These are phyloP conservation scores for Augiades crinisus DNA, from an alignment of 2,888 invertebrate genomes.

Conservation along the genomic window DNA sequence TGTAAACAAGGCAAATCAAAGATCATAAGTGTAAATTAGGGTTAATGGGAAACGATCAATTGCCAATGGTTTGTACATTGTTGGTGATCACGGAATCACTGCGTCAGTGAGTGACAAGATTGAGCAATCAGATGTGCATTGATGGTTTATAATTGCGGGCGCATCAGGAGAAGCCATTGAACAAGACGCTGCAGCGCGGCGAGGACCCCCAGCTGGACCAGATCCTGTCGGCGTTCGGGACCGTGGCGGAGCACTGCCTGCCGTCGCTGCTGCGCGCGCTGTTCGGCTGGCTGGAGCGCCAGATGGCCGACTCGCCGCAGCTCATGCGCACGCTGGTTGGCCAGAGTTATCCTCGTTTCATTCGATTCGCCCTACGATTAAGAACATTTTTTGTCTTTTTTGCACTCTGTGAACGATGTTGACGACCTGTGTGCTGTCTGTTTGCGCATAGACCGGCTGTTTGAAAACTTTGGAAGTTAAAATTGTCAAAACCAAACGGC, in stretches of 20 bases:
- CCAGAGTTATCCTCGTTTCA: slow-evolving; percentile 97
- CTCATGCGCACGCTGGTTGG: slow-evolving; percentile 98
- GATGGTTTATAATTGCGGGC: not conserved
- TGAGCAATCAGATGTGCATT: not conserved
- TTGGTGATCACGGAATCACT: not conserved
- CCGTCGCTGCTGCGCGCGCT: slow-evolving; percentile 96
- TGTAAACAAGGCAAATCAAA: not conserved
- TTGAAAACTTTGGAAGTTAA: too few relatives aligned
- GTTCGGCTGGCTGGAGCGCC: slow-evolving; percentile 96
- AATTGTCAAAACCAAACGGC: too few relatives aligned
- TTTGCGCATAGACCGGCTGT: not conserved
- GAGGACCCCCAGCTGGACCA: slow-evolving; percentile 98
- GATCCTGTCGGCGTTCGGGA: slow-evolving; percentile 93
- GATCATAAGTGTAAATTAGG: slow-evolving; percentile 5
- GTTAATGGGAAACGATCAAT: slow-evolving; percentile 3
- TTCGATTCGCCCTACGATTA: slow-evolving; percentile 88
- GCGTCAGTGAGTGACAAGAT: not conserved
- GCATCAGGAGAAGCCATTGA: slow-evolving; percentile 92
- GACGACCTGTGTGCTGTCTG: slow-evolving; percentile 42
- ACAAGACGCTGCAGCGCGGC: slow-evolving; percentile 96
- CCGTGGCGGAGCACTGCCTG: slow-evolving; percentile 97
- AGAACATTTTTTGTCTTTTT: slow-evolving; percentile 58
- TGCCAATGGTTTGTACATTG: slow-evolving; percentile 1
- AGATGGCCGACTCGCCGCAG: slow-evolving; percentile 90
- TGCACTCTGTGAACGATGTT: slow-evolving; percentile 42